Evolutionary conservation across 2,888 invertebrate genomes (phyloP), one percentile per base, ranked within the genome.

Genomic region (Petrolisthes manimaculis): DNA sequence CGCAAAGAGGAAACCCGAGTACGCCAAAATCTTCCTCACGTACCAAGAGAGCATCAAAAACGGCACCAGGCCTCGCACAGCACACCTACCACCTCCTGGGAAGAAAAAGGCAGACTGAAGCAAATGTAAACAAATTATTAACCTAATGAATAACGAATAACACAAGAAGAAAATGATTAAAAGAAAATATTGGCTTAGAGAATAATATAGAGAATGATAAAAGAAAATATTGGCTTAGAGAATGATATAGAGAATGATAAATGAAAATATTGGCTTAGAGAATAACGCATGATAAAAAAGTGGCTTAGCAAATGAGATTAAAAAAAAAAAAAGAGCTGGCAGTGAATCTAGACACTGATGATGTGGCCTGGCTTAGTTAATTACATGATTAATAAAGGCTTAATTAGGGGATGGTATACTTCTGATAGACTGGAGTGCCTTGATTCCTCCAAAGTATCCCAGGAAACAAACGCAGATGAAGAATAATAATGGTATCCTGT

Each of bases 1-100:
- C 91, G 93, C 93, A 51, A 88, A 91, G 84, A 91, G 92, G 86
- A 92, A 92, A 86, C 93, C 93, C 79, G 93, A 93, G 88, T 93
- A 93, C 92, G 93, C 93, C 80, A 92, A 92, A 71, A 89, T 89
- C 24, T 89, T 89, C 82, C 82, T 86, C 6, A 86, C 84, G 8
- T 89, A 86, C 74, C 89, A 89, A 71, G 89, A 89, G 51, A 89
- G 89, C 78, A 56, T 89, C 54, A 89, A 89, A 78, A 82, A 89
- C 51, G 89, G 89, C 37, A 86, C 86, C 53, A 81, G 89, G 80
- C 78, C 71, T 21, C 78, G 83, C 55, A 55, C 54, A 18, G 56
- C 51, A 37, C 89, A 89, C 21, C 75, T 82, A n/a, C 82, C 89
- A 24, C 89, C 83, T 5, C 85, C 82, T 5, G 89, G 89, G 14